These are phyloP conservation scores for Aptenodytes forsteri DNA, from an alignment of 2,113 vertebrate species.

Conservation along the genomic window DNA sequence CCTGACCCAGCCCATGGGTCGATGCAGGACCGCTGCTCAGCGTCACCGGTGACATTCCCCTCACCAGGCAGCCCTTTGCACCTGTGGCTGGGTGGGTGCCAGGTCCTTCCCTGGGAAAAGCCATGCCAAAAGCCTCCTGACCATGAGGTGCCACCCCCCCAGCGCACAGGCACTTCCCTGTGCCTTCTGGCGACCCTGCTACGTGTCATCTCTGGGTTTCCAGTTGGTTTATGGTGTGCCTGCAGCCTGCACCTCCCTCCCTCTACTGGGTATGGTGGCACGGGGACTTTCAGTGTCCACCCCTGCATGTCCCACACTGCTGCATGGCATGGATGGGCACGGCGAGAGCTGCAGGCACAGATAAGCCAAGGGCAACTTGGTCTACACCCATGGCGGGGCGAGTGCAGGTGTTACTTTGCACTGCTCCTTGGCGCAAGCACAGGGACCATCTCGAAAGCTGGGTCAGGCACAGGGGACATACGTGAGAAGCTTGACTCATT, in stretches of 20 bases:
- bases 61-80: background rate
- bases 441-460: rapidly evolving
- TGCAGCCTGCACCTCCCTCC: background rate
- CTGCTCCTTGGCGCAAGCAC: background rate
- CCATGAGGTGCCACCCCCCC: background rate
- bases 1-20: background rate
- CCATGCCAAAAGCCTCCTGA: background rate
- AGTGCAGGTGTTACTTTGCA: background rate
- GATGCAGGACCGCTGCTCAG: background rate
- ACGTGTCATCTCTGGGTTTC: background rate
- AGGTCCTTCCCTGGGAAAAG: background rate
- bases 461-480: background rate
- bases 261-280: background rate
- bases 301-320: background rate
- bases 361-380: background rate
- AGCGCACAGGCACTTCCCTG: background rate
- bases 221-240: background rate
- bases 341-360: background rate
- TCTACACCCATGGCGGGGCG: rapidly evolving
- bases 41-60: rapidly evolving
- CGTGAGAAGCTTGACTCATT: background rate
- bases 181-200: background rate
- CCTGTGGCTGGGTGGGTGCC: background rate
- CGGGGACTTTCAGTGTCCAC: background rate
- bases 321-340: background rate